phyloP scores from a whole-genome alignment of 2,797 vertebrate species.

The Holocentrus rufus region DNA sequence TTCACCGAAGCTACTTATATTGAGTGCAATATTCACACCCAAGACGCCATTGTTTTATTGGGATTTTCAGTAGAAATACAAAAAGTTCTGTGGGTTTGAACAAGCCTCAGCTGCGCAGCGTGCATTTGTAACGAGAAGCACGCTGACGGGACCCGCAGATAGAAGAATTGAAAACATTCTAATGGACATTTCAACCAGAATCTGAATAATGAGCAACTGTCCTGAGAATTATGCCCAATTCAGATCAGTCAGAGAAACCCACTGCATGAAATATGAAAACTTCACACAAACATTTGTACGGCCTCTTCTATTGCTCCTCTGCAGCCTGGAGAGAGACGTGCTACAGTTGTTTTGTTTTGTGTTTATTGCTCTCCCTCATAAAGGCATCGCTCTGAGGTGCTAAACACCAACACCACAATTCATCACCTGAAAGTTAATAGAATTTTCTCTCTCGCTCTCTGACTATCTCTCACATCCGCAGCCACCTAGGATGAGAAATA shows the following conservation, averaged over 20 bases:
- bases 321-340: conserved; percentile 3
- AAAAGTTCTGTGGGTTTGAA: too few species aligned
- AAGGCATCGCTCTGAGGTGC: conserved; percentile 12
- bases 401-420: conserved; percentile 30
- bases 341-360: not conserved
- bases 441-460: not conserved
- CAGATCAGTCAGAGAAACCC: not conserved
- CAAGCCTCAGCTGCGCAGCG: too few species aligned
- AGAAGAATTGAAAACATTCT: conserved; percentile 2
- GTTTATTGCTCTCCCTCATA: conserved; percentile 12
- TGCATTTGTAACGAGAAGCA: too few species aligned
- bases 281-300: conserved; percentile 5
- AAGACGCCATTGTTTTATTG: too few species aligned
- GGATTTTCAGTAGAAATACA: too few species aligned
- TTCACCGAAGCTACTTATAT: too few species aligned
- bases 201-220: not conserved
- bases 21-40: too few species aligned
- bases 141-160: too few species aligned
- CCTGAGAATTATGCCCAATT: not conserved
- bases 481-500: not conserved
- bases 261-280: not conserved
- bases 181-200: conserved; percentile 1
- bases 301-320: not conserved
- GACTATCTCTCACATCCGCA: conserved; percentile 32
- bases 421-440: conserved; percentile 26